These are phyloP conservation scores for Hemichromis elongatus DNA, from an alignment of 2,113 vertebrate species.

Conservation along the genomic window DNA sequence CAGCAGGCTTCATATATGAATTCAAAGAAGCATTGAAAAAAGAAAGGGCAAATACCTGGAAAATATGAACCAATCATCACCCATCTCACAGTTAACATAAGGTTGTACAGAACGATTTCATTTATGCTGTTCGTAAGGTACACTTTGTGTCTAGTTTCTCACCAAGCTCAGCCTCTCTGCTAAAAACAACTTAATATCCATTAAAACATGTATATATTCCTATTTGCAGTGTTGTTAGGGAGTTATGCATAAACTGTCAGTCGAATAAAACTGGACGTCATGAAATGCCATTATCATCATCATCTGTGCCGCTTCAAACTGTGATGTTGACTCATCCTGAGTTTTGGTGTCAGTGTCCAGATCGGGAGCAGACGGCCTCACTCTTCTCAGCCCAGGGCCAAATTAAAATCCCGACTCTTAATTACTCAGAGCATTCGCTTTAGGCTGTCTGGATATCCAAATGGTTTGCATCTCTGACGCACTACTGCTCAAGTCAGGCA, in stretches of 20 bases:
- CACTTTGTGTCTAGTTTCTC: background rate
- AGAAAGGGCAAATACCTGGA: background rate
- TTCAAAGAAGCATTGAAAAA: background rate
- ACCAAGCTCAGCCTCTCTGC: background rate
- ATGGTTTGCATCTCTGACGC: constrained; percentile 34
- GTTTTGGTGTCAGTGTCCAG: constrained; percentile 20
- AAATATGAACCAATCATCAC: background rate
- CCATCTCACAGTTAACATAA: background rate
- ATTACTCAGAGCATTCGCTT: constrained; percentile 45
- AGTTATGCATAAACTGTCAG: background rate
- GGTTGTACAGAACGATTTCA: background rate
- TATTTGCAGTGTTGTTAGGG: background rate
- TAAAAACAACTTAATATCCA: background rate
- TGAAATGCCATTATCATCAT: background rate
- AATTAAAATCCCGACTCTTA: constrained; percentile 45
- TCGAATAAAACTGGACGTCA: background rate
- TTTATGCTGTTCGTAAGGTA: background rate
- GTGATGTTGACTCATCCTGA: background rate
- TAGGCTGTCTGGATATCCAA: constrained; percentile 23
- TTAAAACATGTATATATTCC: background rate
- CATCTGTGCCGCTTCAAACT: background rate
- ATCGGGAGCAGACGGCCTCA: constrained; percentile 26
- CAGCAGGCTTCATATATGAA: background rate
- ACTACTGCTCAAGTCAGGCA: constrained; percentile 17
- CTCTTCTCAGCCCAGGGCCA: constrained; percentile 10